Evolutionary conservation across 2,113 vertebrate genomes (phyloP), one percentile per base, ranked within the genome.

Genomic region (Dinomys branickii): DNA sequence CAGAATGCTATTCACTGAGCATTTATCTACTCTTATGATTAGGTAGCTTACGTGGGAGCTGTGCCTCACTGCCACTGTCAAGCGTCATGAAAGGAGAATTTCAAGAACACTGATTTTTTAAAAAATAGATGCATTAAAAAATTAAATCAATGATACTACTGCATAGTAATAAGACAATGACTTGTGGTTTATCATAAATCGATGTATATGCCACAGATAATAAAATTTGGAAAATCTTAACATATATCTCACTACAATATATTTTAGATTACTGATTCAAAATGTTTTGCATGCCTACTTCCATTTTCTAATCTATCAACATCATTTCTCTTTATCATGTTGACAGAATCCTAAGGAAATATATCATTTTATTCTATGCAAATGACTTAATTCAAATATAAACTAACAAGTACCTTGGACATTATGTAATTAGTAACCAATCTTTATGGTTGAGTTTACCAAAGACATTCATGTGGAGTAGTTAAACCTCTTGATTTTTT

Each of bases 211-310:
- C 24, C 71, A 47, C 24, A 44, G 71, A 77, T 47, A 93, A 94
- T 59, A 3, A 58, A 94, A 30, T 73, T 52, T 85, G 44, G 22
- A 41, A 50, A 58, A 33, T 94, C 41, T 56, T 89, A 35, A 77
- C 58, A 54, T 94, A 3, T 47, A 56, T 19, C 85, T 47, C 73
- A 91, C 82, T 96, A 91, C 2, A 92, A 93, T n/a, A 26, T 20
- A 75, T 95, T 94, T 84, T 90, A 52, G n/a, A 54, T 17, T 56
- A 73, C 50, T 13, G 94, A 69, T 41, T 50, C 41, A 93, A 90
- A 87, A 61, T 89, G 90, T 86, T 86, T 90, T 41, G 12, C 50
- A 92, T 47, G 56, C 2, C 47, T 59, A 26, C 33, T 6, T 4
- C 1, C 52, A 78, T 92, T 80, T 81, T 85, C 24, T 50, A 90